Conservation (phyloP, 2,888 invertebrate species). For the Scrobipalpa atriplicella region DNA sequence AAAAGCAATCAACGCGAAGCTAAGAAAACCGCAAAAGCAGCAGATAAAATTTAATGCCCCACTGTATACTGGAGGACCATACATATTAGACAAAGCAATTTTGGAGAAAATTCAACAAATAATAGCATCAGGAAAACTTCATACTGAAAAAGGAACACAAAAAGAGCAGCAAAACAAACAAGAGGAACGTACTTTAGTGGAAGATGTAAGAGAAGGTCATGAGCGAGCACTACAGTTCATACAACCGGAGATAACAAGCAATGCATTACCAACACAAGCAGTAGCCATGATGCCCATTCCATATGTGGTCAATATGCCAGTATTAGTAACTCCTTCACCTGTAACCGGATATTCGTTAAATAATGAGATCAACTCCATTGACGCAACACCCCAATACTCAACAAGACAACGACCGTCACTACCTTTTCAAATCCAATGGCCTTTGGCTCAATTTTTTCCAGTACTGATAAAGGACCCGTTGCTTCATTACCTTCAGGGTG, state of each 20-base stretch:
- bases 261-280: slow-evolving; percentile 11
- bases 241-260: slow-evolving; percentile 22
- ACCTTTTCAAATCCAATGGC: slow-evolving; percentile 70
- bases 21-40: slow-evolving; percentile 61
- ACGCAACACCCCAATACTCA: slow-evolving; percentile 45
- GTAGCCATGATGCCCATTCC: slow-evolving; percentile 46
- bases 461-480: slow-evolving; percentile 83
- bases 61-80: slow-evolving; percentile 52
- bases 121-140: slow-evolving; percentile 62
- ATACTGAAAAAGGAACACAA: slow-evolving; percentile 40
- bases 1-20: slow-evolving; percentile 74
- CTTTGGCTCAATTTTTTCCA: slow-evolving; percentile 80
- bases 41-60: slow-evolving; percentile 52
- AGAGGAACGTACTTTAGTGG: slow-evolving; percentile 33
- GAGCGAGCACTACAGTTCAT: slow-evolving; percentile 42
- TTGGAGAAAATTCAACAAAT: slow-evolving; percentile 68
- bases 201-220: slow-evolving; percentile 45
- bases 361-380: slow-evolving; percentile 45
- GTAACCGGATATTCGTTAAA: slow-evolving; percentile 36
- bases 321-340: slow-evolving; percentile 55
- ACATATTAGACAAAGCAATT: slow-evolving; percentile 62
- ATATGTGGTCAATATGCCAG: slow-evolving; percentile 63
- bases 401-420: slow-evolving; percentile 55
- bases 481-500: slow-evolving; percentile 72
- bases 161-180: slow-evolving; percentile 48